phyloP scores from a whole-genome alignment of 2,888 invertebrate species.

The Caenorhabditis sp. region DNA sequence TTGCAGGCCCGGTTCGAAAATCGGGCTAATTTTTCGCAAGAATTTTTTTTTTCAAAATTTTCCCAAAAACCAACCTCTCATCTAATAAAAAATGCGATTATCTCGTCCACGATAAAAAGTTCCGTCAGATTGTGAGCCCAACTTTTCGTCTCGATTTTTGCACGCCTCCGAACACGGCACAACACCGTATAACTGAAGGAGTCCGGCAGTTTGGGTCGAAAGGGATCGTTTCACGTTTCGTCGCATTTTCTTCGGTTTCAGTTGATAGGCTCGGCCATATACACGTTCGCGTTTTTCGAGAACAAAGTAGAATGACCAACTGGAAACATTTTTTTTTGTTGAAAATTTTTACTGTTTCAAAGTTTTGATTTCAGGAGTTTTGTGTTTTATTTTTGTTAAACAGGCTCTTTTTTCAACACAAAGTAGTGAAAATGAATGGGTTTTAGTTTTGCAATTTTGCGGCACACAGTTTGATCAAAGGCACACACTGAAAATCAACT shows the following conservation, averaged over 20 bases:
- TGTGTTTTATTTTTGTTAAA: no score
- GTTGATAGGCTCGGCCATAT: slow-evolving; percentile 26
- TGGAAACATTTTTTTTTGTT: slow-evolving; percentile 15
- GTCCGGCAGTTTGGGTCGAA: slow-evolving; percentile 18
- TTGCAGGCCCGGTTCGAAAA: not conserved
- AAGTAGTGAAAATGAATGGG: no score
- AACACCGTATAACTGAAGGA: slow-evolving; percentile 23
- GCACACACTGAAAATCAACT: no score
- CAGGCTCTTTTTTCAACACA: no score
- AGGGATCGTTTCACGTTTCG: slow-evolving; percentile 19
- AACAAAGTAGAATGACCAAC: slow-evolving; percentile 54
- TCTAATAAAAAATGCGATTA: slow-evolving; percentile 18
- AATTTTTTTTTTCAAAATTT: no score
- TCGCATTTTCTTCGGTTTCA: slow-evolving; percentile 10
- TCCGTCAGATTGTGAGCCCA: slow-evolving; percentile 33
- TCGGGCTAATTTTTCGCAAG: not conserved
- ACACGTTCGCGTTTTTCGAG: slow-evolving; percentile 47
- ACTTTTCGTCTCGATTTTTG: not conserved
- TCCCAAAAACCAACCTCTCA: no score
- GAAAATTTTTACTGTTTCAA: not conserved
- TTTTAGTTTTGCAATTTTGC: no score
- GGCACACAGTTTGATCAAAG: no score
- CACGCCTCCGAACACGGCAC: slow-evolving; percentile 31
- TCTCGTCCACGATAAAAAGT: slow-evolving; percentile 28
- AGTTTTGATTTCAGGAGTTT: not conserved